Base-by-base conservation (phyloP, 1,140 invertebrate species). In the Papilio xuthus region DNA sequence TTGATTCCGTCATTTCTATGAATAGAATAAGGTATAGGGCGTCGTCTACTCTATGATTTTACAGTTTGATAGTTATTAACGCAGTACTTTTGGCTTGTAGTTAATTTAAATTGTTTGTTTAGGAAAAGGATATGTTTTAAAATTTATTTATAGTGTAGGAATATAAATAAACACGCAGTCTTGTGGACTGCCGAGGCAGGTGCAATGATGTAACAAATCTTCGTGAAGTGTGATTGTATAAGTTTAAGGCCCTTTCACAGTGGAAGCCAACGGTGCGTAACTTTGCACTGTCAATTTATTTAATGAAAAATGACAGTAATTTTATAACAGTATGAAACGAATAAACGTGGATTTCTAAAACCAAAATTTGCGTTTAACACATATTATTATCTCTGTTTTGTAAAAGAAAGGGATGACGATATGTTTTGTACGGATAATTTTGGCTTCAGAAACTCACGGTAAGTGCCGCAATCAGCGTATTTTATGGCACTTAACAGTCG, bases 1-100 rank as follows among this genome's bases (percentile, higher is more conserved):
- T 28, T 67, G 60, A 67, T 67, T 67, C 13, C 1, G 26, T 67
- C 60, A 67, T 67, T 18, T 67, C 60, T 67, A 28, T 67, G 13
- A 18, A 67, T 67, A 67, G 60, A 67, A 67, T 67, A 28, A 26
- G 60, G 60, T 23, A 67, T 67, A 15, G 60, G 60, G 60, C 60
- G 26, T 67, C 60, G 26, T 67, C 23, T 60, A 23, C 12, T 26
- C 23, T 28, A 53, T 20, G n/a, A 20, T 53, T 53, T 53, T 53
- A 53, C n/a, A 32, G 26, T 67, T 28, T 67, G 13, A 67, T 60
- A 13, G 20, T 15, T 47, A 15, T 47, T n/a, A 15, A n/a, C 18
- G 18, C 2, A 56, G 9, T 53, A 53, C 13, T 56, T 56, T 23
- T 23, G 53, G 20, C 20, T 0, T 56, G n/a, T 56, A 23, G 23